Conservation (phyloP, 2,113 vertebrate species). For the Sialia sialis region DNA sequence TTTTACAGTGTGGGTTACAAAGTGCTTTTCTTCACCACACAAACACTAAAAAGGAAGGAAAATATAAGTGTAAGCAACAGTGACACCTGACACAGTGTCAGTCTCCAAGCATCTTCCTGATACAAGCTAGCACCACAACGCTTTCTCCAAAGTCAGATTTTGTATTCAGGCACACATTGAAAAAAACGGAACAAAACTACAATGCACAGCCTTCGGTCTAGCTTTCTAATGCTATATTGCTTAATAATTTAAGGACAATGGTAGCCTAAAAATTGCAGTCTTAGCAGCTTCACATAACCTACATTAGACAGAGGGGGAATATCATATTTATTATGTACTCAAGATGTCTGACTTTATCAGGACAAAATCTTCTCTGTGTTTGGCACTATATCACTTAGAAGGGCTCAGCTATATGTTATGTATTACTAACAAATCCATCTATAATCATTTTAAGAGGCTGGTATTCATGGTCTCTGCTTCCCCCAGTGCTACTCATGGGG, state of each 20-base stretch:
- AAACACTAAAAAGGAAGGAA: not conserved
- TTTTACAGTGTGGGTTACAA: not conserved
- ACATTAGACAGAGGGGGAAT: constrained; percentile 28
- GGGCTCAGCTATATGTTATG: not conserved
- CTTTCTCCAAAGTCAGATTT: not conserved
- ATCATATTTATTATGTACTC: constrained; percentile 55
- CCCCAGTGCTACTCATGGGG: not conserved
- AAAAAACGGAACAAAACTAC: not conserved
- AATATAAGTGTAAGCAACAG: not conserved
- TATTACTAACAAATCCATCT: not conserved
- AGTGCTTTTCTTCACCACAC: not conserved
- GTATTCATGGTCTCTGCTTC: not conserved
- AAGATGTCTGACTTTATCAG: constrained; percentile 44
- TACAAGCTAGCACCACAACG: not conserved
- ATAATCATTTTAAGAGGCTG: not conserved
- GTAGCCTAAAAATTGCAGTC: constrained; percentile 55
- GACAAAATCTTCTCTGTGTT: not conserved
- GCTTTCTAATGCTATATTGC: constrained; percentile 33
- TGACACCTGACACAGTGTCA: not conserved
- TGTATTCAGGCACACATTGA: not conserved
- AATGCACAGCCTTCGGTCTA: not conserved
- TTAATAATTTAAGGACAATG: constrained; percentile 64
- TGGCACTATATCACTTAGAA: constrained; percentile 13
- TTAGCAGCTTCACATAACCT: constrained; percentile 47
- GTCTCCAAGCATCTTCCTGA: not conserved